phyloP scores from a whole-genome alignment of 2,888 invertebrate species.

The Aspidiotus rigidus region DNA sequence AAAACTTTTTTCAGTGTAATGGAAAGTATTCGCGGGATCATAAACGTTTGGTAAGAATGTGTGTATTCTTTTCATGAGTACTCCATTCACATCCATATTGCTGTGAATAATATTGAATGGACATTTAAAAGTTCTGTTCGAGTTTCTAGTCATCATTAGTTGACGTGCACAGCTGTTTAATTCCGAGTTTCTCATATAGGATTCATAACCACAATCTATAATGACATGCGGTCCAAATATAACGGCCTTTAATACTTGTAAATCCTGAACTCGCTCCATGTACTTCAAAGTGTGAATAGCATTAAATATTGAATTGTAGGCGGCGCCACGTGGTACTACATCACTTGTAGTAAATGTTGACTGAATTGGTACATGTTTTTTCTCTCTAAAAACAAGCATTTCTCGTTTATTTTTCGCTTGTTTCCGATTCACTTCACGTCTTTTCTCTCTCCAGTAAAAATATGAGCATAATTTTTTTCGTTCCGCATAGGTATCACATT shows the following conservation, averaged over 20 bases:
- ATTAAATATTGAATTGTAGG: no score
- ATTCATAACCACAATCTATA: conserved; percentile 1
- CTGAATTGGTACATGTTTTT: no score
- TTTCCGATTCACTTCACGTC: no score
- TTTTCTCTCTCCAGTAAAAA: no score
- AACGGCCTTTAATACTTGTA: neutral
- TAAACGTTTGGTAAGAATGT: neutral
- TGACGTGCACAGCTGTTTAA: neutral
- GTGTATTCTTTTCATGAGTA: neutral
- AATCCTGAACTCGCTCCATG: no score
- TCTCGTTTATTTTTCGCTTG: no score
- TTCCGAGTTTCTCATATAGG: neutral
- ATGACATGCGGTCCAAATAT: neutral
- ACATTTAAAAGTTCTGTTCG: neutral
- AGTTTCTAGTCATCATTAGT: neutral
- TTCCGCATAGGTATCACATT: no score
- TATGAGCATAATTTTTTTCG: no score
- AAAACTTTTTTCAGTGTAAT: neutral
- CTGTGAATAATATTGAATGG: neutral
- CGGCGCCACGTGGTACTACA: no score
- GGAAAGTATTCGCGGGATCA: neutral
- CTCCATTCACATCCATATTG: neutral
- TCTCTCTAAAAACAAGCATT: no score
- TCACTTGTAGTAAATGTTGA: no score
- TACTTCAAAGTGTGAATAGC: no score